A percentile compares a stretch with the other conserved stretches of the same genome.
phyloP scores from a whole-genome alignment of 2,113 vertebrate species.

The Nothobranchius furzeri region DNA sequence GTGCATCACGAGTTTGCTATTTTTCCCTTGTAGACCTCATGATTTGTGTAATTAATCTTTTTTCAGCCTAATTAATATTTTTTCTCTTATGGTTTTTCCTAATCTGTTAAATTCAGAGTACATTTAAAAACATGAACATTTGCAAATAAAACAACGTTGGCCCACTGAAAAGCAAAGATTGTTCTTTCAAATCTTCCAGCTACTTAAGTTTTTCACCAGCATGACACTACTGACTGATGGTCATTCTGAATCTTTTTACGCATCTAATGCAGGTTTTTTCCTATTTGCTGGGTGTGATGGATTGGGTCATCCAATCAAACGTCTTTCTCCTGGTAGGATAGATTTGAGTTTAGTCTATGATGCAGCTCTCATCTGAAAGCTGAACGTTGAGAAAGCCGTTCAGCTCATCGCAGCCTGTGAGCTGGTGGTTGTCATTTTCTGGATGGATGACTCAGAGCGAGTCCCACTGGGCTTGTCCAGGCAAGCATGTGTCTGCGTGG shows the following conservation, averaged over 20 bases:
- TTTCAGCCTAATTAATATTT: too few relatives aligned
- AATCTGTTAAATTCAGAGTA: too few relatives aligned
- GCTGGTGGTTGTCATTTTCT: conserved; percentile 63
- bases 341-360: conserved; percentile 31
- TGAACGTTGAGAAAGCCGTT: conserved; percentile 45
- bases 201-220: not conserved
- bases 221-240: not conserved
- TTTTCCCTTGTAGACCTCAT: not conserved
- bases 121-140: too few relatives aligned
- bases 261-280: conserved; percentile 33
- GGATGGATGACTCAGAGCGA: conserved; percentile 65
- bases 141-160: not conserved
- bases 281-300: conserved; percentile 55
- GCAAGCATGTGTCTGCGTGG: conserved; percentile 35
- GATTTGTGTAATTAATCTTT: too few relatives aligned
- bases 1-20: not conserved
- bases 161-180: not conserved
- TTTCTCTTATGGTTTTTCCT: too few relatives aligned
- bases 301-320: conserved; percentile 15
- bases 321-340: conserved; percentile 13
- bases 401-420: conserved; percentile 9
- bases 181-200: not conserved
- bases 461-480: conserved; percentile 55
- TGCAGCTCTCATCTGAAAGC: conserved; percentile 21
- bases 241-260: not conserved